Percentiles rank a stretch among this genome's conserved stretches.
Evolutionary conservation across 2,888 invertebrate species (phyloP).

Genomic region (Lysandra bellargus): DNA sequence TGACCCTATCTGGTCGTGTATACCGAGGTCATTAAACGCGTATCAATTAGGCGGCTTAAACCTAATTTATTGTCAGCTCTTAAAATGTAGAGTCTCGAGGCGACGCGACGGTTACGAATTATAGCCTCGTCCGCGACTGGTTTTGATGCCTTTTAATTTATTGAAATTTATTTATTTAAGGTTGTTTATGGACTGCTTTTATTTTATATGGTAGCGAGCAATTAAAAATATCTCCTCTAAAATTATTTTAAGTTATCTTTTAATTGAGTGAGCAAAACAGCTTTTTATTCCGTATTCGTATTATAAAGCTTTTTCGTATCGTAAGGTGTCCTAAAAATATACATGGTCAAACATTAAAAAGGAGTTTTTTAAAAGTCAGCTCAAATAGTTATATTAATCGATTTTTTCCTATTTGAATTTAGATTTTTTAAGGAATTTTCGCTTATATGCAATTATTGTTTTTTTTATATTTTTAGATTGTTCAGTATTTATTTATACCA

Average conservation of each 20-base stretch:
- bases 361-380: no score
- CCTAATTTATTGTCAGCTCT: constrained; percentile 17
- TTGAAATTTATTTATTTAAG: constrained; percentile 15
- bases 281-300: neutral
- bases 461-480: no score
- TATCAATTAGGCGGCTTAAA: constrained; percentile 15
- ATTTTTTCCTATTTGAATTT: no score
- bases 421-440: no score
- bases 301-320: neutral
- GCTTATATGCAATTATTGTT: no score
- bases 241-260: neutral
- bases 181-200: constrained; percentile 11
- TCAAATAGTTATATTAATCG: no score
- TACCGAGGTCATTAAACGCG: constrained; percentile 30
- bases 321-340: no score
- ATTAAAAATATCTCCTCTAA: neutral
- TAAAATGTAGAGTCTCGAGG: constrained; percentile 18
- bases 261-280: neutral
- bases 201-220: constrained; percentile 11
- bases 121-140: constrained; percentile 11
- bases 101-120: constrained; percentile 4
- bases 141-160: constrained; percentile 10
- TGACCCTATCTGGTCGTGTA: constrained; percentile 31
- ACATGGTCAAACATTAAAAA: no score
- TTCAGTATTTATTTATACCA: no score